Base-by-base conservation (phyloP, 2,888 invertebrate species). In the Ceramica pisi region DNA sequence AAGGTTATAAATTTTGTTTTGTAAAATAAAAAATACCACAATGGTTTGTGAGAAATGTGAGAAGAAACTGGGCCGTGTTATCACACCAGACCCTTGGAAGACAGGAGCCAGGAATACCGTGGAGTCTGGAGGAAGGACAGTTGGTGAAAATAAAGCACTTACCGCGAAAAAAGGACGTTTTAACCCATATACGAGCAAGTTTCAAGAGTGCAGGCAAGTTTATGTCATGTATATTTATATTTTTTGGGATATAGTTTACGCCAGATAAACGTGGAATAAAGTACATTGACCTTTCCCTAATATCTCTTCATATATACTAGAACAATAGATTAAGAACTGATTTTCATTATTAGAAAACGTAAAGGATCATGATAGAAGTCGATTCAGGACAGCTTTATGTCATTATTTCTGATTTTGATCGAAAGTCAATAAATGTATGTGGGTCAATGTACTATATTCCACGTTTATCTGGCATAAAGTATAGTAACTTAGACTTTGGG, bases 71-170 rank as follows among this genome's bases (percentile, higher is more conserved):
- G 98, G 99, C 0, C 98, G 98, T 91, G 98, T 99, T 0, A 98
- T 99, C 53, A 99, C 99, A 0, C 99, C 99, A 0, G 99, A 99
- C 95, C 98, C 99, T 7, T 99, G 99, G 99, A 99, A 99, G 94
- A 96, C 97, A 56, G 99, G 99, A 5, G 98, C 99, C 1, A 97
- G 99, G 84, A 99, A 99, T 90, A 98, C 98, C 0, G 98, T 98
- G 0, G 98, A 99, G 91, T 97, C 98, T 66, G 99, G 99, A 7
- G 99, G 99, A 0, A 96, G 99, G 67, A 98, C 98, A 96, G 97
- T 99, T n/a, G 98, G 98, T 69, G 99, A 99, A 96, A 99, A 99
- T 91, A 99, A 99, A 93, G 98, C 99, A 0, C 94, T 99, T 26
- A 98, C 99, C 0, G 97, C 98, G 0, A 97, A 97, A 55, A 99